phyloP scores from a whole-genome alignment of 2,888 invertebrate species.

The Hedya salicella region DNA sequence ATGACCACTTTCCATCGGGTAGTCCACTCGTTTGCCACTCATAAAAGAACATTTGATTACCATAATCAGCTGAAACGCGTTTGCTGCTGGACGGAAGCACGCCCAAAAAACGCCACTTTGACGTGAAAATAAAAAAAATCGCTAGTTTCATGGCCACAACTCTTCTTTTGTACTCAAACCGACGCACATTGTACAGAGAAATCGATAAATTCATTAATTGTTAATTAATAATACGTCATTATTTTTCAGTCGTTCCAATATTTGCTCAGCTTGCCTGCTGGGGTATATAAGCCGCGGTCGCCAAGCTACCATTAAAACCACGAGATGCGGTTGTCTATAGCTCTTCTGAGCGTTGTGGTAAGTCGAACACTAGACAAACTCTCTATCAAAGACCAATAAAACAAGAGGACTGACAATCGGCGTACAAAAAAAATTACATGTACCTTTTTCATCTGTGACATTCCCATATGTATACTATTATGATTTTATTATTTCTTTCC shows the following conservation, averaged over 20 bases:
- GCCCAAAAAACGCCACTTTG: no score
- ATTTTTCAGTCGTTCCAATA: slow-evolving; percentile 16
- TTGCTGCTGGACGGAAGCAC: no score
- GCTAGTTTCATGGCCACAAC: slow-evolving; percentile 9
- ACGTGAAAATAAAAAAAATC: neutral
- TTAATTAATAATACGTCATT: slow-evolving; percentile 33
- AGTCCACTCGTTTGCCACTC: no score
- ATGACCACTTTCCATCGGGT: no score
- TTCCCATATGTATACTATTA: no score
- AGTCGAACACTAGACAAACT: slow-evolving; percentile 2
- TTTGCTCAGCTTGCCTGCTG: slow-evolving; percentile 24
- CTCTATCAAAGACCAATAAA: no score
- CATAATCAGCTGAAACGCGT: no score
- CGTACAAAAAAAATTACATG: no score
- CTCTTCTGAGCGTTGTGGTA: slow-evolving; percentile 39
- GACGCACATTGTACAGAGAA: slow-evolving; percentile 18
- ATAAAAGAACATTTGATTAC: no score
- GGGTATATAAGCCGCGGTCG: slow-evolving; percentile 25
- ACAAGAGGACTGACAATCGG: no score
- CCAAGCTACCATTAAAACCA: neutral
- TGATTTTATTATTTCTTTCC: no score
- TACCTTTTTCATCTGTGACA: no score
- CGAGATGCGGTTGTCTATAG: slow-evolving; percentile 39
- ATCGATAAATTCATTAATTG: slow-evolving; percentile 31
- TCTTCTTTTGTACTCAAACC: neutral